Evolutionary conservation across 2,113 vertebrate species (phyloP).

Genomic region (Brevimyrus niger): DNA sequence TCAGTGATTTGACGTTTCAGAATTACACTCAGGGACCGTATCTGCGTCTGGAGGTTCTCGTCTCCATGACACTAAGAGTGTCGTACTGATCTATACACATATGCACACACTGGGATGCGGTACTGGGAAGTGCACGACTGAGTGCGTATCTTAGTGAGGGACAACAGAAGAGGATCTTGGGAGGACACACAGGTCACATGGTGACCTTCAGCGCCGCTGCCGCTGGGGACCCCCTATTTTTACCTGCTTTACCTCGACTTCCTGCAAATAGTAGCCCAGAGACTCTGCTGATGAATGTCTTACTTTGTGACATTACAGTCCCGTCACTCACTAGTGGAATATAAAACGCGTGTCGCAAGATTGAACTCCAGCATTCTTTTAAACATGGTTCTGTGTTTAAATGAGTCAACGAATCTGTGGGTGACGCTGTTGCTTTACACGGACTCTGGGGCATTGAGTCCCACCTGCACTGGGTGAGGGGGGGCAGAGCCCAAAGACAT

Average conservation of each 20-base stretch:
- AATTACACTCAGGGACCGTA: not conserved
- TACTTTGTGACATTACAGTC: not conserved
- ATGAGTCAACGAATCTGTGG: not conserved
- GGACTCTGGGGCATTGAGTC: not conserved
- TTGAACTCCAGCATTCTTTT: not conserved
- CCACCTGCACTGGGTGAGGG: not conserved
- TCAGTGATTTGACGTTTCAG: not conserved
- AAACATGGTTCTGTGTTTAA: not conserved
- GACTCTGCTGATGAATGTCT: not conserved
- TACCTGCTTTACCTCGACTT: not conserved
- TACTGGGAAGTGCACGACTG: not conserved
- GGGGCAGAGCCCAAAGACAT: no score
- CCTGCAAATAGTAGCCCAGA: not conserved
- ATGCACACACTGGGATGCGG: not conserved
- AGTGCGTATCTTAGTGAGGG: not conserved
- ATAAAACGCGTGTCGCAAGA: not conserved
- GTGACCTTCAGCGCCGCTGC: not conserved
- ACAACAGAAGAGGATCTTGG: not conserved
- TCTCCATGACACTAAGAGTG: not conserved
- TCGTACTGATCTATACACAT: not conserved
- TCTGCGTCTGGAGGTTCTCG: not conserved
- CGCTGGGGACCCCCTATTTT: not conserved
- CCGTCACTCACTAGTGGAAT: not conserved
- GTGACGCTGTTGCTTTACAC: not conserved
- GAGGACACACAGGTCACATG: not conserved